phyloP scores from a whole-genome alignment of 2,888 invertebrate species.

The Rhagonycha fulva region DNA sequence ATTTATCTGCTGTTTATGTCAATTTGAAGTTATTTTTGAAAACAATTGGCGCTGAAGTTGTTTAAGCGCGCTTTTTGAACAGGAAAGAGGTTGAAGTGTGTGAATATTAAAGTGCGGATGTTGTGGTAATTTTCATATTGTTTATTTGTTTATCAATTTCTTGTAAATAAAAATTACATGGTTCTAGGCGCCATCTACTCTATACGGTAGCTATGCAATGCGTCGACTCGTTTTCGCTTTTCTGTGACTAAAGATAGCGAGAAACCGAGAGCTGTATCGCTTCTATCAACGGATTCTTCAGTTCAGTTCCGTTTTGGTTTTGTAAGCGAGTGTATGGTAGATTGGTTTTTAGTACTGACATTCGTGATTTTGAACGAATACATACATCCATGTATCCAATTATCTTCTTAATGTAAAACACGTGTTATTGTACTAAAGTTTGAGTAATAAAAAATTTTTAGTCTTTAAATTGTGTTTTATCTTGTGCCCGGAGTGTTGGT shows the following conservation, averaged over 20 bases:
- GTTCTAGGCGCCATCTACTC: conserved; percentile 35
- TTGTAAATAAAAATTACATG: neutral
- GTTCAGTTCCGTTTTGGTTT: conserved; percentile 15
- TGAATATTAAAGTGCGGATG: neutral
- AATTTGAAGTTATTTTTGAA: neutral
- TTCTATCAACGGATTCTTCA: conserved; percentile 14
- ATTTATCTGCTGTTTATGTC: neutral
- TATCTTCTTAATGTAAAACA: neutral
- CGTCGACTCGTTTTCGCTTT: conserved; percentile 29
- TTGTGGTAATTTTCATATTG: neutral
- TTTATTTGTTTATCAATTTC: neutral
- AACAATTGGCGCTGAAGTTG: neutral
- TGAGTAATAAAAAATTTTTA: neutral
- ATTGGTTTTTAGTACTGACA: neutral
- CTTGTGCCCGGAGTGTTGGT: neutral
- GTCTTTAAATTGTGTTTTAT: neutral
- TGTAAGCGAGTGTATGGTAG: neutral
- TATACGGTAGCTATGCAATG: conserved; percentile 19
- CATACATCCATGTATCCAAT: neutral
- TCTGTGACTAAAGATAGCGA: conserved; percentile 23
- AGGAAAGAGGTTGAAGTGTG: neutral
- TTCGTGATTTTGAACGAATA: neutral
- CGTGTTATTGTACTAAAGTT: neutral
- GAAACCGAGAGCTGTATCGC: conserved; percentile 20
- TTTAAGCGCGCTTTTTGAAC: neutral